Evolutionary conservation across 1,140 invertebrate species (phyloP).

Genomic region (Drosophila equinoxialis): DNA sequence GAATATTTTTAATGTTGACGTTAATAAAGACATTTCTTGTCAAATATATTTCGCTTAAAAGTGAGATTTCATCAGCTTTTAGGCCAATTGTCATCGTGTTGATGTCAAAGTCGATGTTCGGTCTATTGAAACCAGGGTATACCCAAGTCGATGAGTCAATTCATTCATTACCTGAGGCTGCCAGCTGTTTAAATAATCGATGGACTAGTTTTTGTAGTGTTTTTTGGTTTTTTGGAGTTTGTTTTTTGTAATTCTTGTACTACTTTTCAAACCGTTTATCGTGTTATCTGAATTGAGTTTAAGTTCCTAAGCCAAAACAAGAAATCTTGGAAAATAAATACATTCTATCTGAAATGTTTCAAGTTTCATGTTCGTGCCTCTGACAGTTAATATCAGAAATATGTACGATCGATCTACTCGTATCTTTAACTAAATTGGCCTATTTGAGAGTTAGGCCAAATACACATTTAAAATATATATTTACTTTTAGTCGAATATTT

Average conservation of each 20-base stretch:
- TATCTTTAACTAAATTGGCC: slow-evolving; percentile 7
- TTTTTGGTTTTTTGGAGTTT: background rate
- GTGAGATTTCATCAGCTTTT: too few species aligned
- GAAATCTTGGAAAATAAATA: background rate
- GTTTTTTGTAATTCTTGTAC: too few species aligned
- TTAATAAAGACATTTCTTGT: too few species aligned
- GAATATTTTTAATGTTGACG: background rate
- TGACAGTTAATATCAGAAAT: background rate
- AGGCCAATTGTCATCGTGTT: too few species aligned
- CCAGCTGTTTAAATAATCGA: background rate
- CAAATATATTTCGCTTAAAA: too few species aligned
- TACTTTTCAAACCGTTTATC: background rate
- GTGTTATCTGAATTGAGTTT: background rate
- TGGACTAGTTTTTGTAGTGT: background rate
- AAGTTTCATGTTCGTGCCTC: background rate
- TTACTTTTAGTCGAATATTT: slow-evolving; percentile 31
- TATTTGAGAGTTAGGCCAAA: background rate
- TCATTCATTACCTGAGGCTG: background rate
- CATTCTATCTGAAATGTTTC: background rate
- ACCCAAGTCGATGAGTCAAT: background rate
- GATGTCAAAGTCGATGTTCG: too few species aligned
- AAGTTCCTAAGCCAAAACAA: background rate
- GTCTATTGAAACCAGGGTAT: too few species aligned
- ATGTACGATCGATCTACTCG: background rate
- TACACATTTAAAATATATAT: background rate